Base-by-base conservation (phyloP, 2,113 vertebrate species). In the Cyprinodon brontotheroides region DNA sequence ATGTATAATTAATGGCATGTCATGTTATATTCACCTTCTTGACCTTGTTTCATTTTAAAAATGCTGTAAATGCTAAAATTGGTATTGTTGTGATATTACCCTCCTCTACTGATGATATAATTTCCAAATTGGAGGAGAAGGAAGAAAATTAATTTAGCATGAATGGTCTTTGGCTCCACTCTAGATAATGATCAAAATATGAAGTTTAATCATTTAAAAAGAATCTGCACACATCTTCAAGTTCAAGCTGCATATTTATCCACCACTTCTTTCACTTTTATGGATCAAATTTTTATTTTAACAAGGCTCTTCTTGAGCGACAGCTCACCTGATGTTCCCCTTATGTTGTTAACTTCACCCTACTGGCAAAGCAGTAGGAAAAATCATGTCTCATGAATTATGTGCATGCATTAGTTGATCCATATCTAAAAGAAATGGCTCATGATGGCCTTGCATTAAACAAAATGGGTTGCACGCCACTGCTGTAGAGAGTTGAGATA, bases 361-460 rank as follows among this genome's bases (percentile, higher is more conserved):
- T 65, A 57, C 74, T 29, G 50, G 64, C 50, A 72, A 77, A 65
- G 37, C 57, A 41, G 73, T 61, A 70, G 71, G 68, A 48, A 47
- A 79, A 89, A 65, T 84, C 77, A 61, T 59, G 38, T 77, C 75
- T 77, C 45, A 78, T 88, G 82, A 89, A 87, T 85, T 74, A 89
- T 82, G 80, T 61, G 47, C 77, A 86, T 77, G 39, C 37, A 73
- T 86, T 74, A 84, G 84, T 67, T 74, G 45, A 79, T 75, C 60
- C 36, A 41, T 65, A 73, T 81, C 65, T 72, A 45, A 57, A 73
- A 50, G 13, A 8, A 38, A 72, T 29, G n/a, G 45, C 57, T 72
- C 53, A 63, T 61, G 37, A 79, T 59, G n/a, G 9, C 77, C 1
- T 70, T 68, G 74, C 78, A 66, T 88, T 62, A 68, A 72, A 72